Evolutionary conservation across 2,113 vertebrate species (phyloP), one percentile per base, ranked within the genome.

Genomic region (Martes martes): DNA sequence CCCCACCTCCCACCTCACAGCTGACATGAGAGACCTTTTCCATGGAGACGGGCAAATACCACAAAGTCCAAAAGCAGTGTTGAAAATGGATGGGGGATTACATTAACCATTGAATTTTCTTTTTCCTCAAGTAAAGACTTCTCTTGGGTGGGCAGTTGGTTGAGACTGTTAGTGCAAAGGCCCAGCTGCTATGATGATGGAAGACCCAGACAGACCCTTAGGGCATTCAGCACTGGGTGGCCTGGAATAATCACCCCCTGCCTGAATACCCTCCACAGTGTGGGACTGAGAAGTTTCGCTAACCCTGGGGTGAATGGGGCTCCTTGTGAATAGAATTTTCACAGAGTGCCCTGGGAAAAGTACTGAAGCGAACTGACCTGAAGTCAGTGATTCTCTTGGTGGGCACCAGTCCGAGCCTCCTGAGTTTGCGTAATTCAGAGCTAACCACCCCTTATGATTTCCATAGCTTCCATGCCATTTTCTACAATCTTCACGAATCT

Each of bases 301-400:
- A 10, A 28, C 36, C 57, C 59, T 55, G 28, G n/a, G 10, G 39
- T 31, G 47, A 78, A 19, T 2, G 28, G 23, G 18, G 21, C 31
- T 89, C 18, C 0, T 1, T 36, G 33, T 52, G 15, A 39, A 42
- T 47, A 14, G 47, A 21, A 6, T n/a, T 3, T 28, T 14, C 1
- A 8, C 14, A 0, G 0, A 45, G n/a, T 0, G 14, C 28, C 1
- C 76, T 50, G 74, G 24, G 42, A 14, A 36, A 82, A 79, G 47
- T 39, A 52, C 16, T 36, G 52, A 33, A 18, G 11, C 0, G 3
- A 74, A 14, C 76, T 2, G 28, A 39, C 71, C 16, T 7, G 11
- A 50, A 74, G 69, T 5, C 23, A 31, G 6, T 19, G 36, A 31
- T 52, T 21, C 24, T 50, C 33, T 16, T 7, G 39, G 59, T n/a